These are phyloP conservation scores for Elaphurus davidianus DNA, from an alignment of 2,113 vertebrate genomes.

Conservation along the genomic window DNA sequence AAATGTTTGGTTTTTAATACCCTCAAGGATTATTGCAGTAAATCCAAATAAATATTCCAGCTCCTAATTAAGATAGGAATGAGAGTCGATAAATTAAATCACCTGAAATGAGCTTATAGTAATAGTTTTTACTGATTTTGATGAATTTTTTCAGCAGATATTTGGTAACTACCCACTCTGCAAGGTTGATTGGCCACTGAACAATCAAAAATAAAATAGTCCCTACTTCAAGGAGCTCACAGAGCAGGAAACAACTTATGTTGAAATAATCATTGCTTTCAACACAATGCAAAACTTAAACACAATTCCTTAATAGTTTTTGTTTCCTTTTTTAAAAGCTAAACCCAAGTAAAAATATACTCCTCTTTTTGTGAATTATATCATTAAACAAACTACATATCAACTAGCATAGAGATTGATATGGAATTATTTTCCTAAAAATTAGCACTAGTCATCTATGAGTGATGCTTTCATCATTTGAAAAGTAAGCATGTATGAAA, in stretches of 20 bases:
- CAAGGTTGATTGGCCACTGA: not conserved
- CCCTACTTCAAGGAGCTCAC: not conserved
- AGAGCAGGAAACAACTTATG: not conserved
- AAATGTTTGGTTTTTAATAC: not conserved
- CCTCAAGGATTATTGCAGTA: not conserved
- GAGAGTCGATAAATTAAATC: not conserved
- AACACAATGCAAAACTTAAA: slow-evolving; percentile 2
- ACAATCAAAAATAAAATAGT: not conserved
- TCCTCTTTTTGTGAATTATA: not conserved
- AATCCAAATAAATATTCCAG: not conserved
- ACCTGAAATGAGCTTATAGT: not conserved
- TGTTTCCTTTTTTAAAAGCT: not conserved
- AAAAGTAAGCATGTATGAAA: not conserved
- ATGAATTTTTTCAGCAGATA: not conserved
- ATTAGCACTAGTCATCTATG: not conserved
- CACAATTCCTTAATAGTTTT: not conserved
- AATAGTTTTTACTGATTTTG: not conserved
- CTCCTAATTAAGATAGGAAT: not conserved
- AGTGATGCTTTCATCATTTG: not conserved
- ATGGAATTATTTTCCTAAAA: not conserved
- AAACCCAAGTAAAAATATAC: not conserved
- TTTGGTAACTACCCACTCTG: not conserved
- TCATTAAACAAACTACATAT: not conserved
- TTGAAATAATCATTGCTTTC: not conserved
- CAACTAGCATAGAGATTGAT: not conserved